Evolutionary conservation across 2,888 invertebrate genomes (phyloP), one percentile per base, ranked within the genome.

Genomic region (Protophormia terraenovae): DNA sequence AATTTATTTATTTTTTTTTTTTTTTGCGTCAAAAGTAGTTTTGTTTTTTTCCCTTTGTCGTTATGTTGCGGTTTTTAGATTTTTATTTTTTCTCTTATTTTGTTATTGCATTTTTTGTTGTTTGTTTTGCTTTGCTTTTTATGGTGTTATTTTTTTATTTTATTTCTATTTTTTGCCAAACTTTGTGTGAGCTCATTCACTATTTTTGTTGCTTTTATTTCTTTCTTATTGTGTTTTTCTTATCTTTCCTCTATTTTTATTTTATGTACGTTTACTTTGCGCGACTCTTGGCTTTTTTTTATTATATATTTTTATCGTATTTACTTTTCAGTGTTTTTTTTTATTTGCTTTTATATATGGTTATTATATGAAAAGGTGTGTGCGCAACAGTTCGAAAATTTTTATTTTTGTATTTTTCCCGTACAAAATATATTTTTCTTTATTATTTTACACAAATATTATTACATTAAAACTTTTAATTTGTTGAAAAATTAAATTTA

Each of bases 381-480:
- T 85, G 85, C 85, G 85, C 86, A 86, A 86, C 86, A 86, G 86
- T 86, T 86, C 83, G 50, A 75, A 73, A 60, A 73, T 19, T 38
- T 27, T 58, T 50, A 53, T 22, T 22, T 66, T 58, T 35, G 3
- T 35, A 32, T 35, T 67, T 64, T 62, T 35, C 58, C 14, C n/a
- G 16, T 58, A 38, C n/a, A 38, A 24, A n/a, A 47, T 19, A 47
- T 5, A 41, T 14, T 41, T 12, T n/a, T 10, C 14, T 41, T 41
- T 41, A 14, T 41, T 19, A 47, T 7, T 47, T 32, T 60, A 6
- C 1, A 27, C 55, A n/a, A 16, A 5, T 35, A 29, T 14, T 14
- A 7, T 32, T 4, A 32, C 5, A 32, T 60, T 35, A 3, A 16
- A 12, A 3, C 16, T 10, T 19, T 35, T 60, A 8, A 53, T 22